phyloP scores from a whole-genome alignment of 2,797 vertebrate species.

The Myripristis murdjan region DNA sequence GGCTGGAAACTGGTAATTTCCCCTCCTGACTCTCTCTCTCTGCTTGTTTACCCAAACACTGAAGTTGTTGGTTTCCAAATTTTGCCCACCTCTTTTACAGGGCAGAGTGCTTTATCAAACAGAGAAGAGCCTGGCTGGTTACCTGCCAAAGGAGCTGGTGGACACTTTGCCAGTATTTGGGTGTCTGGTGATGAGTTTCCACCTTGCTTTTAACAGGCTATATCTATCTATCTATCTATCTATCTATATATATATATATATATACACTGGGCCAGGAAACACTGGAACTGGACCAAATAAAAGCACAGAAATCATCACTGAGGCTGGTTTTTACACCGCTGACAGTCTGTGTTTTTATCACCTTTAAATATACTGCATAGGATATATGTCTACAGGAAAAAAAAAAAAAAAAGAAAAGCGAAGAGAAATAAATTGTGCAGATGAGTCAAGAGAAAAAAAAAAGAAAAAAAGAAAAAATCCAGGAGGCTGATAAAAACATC shows the following conservation, averaged over 20 bases:
- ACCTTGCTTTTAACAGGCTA: conserved; percentile 6
- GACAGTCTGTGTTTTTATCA: background rate
- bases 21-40: background rate
- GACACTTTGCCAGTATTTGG: conserved; percentile 3
- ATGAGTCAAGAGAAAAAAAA: conserved; percentile 27
- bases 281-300: background rate
- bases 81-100: no score
- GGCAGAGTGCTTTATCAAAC: background rate
- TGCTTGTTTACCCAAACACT: background rate
- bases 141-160: conserved; percentile 4
- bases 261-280: conserved; percentile 10
- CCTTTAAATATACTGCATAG: background rate
- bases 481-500: conserved; percentile 27
- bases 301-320: background rate
- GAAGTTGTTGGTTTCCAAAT: no score
- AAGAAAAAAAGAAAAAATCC: conserved; percentile 4
- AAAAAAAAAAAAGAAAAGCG: conserved; percentile 20
- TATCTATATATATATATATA: no score
- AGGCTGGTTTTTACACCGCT: background rate
- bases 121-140: background rate
- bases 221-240: no score
- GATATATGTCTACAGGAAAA: conserved; percentile 6
- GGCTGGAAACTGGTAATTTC: no score
- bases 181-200: conserved; percentile 2
- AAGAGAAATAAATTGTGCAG: conserved; percentile 1